Percentiles rank a stretch among this genome's conserved stretches.
Evolutionary conservation across 1,140 invertebrate genomes (phyloP).

Genomic region (Drosophila pruinosa): DNA sequence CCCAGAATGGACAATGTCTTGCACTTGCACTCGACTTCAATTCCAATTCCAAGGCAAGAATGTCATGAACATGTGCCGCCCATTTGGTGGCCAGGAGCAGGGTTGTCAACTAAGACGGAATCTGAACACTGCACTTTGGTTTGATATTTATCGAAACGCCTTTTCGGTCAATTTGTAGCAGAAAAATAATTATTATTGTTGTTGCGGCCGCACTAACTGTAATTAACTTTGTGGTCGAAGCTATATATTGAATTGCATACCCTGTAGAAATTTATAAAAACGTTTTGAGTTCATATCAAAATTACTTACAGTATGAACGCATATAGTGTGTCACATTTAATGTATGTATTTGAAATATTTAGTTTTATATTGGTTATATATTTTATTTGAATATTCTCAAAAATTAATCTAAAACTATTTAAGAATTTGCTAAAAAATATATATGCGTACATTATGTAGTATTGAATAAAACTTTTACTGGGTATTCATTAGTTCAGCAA

Average conservation of each 20-base stretch:
- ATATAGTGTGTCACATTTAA: slow-evolving; percentile 15
- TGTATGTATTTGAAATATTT: slow-evolving; percentile 1
- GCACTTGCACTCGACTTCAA: slow-evolving; percentile 25
- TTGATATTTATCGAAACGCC: slow-evolving; percentile 2
- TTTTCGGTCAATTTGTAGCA: slow-evolving; percentile 25
- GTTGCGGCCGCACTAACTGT: not conserved
- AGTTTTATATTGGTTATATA: too few relatives aligned
- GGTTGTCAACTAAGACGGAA: slow-evolving; percentile 41
- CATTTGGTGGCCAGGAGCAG: slow-evolving; percentile 46
- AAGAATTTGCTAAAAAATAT: too few relatives aligned
- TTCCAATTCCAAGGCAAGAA: slow-evolving; percentile 44
- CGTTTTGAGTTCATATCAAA: too few relatives aligned
- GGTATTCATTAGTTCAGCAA: slow-evolving; percentile 13
- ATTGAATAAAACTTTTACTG: not conserved
- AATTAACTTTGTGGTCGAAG: slow-evolving; percentile 27
- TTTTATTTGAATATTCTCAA: too few relatives aligned
- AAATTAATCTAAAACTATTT: too few relatives aligned
- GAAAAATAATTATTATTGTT: not conserved
- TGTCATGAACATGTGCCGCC: slow-evolving; percentile 63
- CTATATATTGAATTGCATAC: not conserved
- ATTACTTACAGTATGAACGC: too few relatives aligned
- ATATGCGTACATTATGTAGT: too few relatives aligned
- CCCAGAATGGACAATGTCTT: slow-evolving; percentile 24
- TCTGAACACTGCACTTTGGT: not conserved
- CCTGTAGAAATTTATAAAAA: not conserved